Conservation (phyloP, 2,113 vertebrate genomes). For the Chrysochloris asiatica region DNA sequence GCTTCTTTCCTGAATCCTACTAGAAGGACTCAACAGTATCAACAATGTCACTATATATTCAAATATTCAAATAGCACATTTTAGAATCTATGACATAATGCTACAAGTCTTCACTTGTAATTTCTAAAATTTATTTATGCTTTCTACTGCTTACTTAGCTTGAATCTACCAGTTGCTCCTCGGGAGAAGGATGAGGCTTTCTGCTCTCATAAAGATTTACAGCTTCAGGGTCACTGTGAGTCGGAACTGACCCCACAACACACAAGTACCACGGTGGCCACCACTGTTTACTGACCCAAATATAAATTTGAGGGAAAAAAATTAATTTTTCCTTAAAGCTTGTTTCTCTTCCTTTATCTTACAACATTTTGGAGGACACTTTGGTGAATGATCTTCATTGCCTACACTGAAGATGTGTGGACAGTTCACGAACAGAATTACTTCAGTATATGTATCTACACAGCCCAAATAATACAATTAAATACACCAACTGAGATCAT, state of each 20-base stretch:
- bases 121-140: constrained; percentile 9
- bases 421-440: neutral
- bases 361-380: neutral
- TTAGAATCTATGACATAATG: neutral
- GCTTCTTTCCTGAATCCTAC: neutral
- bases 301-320: neutral
- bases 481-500: neutral
- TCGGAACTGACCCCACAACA: too few relatives aligned
- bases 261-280: too few relatives aligned
- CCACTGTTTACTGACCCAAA: neutral
- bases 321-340: neutral
- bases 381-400: neutral
- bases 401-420: neutral
- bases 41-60: neutral
- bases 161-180: too few relatives aligned
- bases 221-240: too few relatives aligned
- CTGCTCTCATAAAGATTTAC: too few relatives aligned
- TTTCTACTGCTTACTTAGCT: neutral
- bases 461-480: neutral
- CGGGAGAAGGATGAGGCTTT: too few relatives aligned
- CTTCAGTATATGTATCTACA: neutral
- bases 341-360: neutral
- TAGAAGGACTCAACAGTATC: neutral
- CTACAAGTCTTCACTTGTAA: neutral
- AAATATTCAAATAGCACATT: neutral